Percentiles rank a stretch among this genome's conserved stretches.
phyloP scores from a whole-genome alignment of 2,113 vertebrate species.

The Camarhynchus parvulus region DNA sequence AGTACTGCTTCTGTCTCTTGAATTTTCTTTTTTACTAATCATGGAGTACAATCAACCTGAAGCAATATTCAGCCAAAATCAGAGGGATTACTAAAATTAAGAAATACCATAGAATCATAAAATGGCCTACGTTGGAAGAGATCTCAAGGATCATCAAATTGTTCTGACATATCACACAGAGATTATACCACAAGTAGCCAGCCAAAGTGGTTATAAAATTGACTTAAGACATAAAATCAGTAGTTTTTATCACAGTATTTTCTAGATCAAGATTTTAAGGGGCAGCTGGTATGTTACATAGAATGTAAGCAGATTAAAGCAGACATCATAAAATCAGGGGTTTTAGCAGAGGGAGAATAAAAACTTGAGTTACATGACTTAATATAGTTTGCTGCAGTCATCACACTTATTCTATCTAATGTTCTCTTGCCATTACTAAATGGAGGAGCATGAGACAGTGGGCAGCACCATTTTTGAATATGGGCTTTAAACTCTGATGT shows the following conservation, averaged over 20 bases:
- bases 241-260: neutral
- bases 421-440: neutral
- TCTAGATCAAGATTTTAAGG: neutral
- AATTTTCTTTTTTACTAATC: neutral
- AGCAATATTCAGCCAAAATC: neutral
- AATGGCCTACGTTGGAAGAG: neutral
- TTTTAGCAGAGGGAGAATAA: neutral
- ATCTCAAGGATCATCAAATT: neutral
- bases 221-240: neutral
- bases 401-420: neutral
- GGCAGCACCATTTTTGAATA: neutral
- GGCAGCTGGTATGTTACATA: neutral
- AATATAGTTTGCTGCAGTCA: neutral
- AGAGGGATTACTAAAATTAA: neutral
- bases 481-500: neutral
- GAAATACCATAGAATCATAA: neutral
- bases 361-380: neutral
- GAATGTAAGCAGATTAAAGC: neutral
- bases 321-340: neutral
- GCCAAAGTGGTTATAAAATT: neutral
- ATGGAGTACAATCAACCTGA: neutral
- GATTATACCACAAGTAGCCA: neutral
- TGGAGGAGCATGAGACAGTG: neutral
- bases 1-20: neutral
- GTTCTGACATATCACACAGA: neutral